phyloP scores from a whole-genome alignment of 2,888 invertebrate genomes.

The Scaptomyza tumidula region DNA sequence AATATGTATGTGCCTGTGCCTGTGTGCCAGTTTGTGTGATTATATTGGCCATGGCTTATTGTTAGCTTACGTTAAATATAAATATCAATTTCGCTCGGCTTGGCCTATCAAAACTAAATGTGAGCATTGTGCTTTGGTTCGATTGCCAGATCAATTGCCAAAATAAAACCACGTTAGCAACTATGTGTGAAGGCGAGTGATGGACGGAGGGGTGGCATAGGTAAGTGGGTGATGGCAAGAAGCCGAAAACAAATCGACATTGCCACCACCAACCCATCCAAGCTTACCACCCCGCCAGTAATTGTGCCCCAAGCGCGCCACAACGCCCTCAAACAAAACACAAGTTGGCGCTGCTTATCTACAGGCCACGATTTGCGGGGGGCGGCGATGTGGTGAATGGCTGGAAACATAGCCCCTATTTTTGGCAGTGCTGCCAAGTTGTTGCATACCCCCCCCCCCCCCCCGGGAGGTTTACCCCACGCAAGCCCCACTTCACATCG shows the following conservation, averaged over 20 bases:
- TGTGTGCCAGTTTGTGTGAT: conserved; percentile 14
- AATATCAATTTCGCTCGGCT: conserved; percentile 73
- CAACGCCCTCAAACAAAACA: conserved; percentile 78
- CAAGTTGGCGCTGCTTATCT: conserved; percentile 75
- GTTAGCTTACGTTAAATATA: conserved; percentile 76
- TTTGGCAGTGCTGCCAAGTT: conserved; percentile 63
- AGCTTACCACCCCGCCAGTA: conserved; percentile 25
- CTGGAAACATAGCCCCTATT: not conserved
- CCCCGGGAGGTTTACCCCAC: not conserved
- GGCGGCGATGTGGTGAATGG: not conserved
- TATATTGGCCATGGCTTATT: conserved; percentile 58
- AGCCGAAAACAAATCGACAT: conserved; percentile 13
- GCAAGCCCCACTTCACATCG: conserved; percentile 51
- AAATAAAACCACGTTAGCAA: conserved; percentile 66
- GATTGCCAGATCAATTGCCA: conserved; percentile 78
- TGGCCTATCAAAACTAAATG: conserved; percentile 69
- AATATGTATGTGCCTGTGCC: conserved; percentile 4
- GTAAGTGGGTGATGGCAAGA: conserved; percentile 7
- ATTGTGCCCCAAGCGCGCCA: conserved; percentile 66
- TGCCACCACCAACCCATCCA: not conserved
- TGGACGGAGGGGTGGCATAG: conserved; percentile 4
- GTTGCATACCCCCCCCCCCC: conserved; percentile 35
- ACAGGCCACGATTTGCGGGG: conserved; percentile 60
- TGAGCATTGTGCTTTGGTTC: conserved; percentile 53
- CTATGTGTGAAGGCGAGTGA: conserved; percentile 40